Evolutionary conservation across 2,113 vertebrate species (phyloP), one percentile per base, ranked within the genome.

Genomic region (Chaetorhynchus papuensis): DNA sequence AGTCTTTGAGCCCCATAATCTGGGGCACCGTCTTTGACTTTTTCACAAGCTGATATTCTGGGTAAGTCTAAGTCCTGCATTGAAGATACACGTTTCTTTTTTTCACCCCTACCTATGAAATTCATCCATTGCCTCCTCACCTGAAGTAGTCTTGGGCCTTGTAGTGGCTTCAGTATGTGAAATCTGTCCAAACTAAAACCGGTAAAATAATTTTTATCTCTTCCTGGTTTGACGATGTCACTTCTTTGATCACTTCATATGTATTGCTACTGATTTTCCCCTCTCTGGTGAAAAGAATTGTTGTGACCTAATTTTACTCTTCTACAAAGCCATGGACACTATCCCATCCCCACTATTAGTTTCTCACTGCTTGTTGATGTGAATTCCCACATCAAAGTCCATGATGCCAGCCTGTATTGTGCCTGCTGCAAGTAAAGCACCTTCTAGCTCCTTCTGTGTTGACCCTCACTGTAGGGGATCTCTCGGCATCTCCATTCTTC

Each of bases 321-420:
- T 54, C 28, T 44, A 2, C 21, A 77, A 74, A 70, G 35, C 12
- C 11, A 26, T 0, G 0, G n/a, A 15, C 5, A 3, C 8, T 35
- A 4, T 20, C 39, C n/a, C 19, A 49, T 87, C 11, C 17, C 13
- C 22, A 6, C 31, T 66, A 1, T 22, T 42, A 7, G 6, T 88
- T 92, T 54, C 28, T 77, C 14, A 8, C 3, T 49, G 26, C 44
- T 16, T 21, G 30, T 20, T 69, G 24, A 53, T 89, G 28, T 65
- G 31, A 53, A 59, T 64, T 90, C 30, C 47, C 5, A 0, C 33
- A 2, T 33, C 9, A 2, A 52, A 50, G 35, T 69, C 68, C 11
- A 2, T 21, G 11, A 45, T 64, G 33, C 16, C 66, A 70, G n/a
- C 24, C 41, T 93, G 9, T 1, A 1, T 12, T 75, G 5, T 45